Evolutionary conservation across 2,888 invertebrate species (phyloP).

Genomic region (Orthonychiurus folsomi): DNA sequence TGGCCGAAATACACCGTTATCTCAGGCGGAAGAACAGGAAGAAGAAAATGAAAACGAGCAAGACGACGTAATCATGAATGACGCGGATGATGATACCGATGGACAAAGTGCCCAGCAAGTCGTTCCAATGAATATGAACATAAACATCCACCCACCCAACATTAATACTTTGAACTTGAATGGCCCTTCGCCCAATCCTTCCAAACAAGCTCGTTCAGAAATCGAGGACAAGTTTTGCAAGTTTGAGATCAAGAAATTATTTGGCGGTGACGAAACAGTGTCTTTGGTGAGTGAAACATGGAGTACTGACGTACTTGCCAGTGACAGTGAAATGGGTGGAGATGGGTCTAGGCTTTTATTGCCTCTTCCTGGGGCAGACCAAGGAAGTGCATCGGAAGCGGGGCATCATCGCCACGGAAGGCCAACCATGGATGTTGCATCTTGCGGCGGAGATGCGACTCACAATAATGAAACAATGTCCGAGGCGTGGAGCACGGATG

Average conservation of each 20-base stretch:
- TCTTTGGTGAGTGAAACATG: conserved; percentile 97
- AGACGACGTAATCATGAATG: conserved; percentile 27
- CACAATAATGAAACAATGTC: conserved; percentile 69
- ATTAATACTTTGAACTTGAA: conserved; percentile 35
- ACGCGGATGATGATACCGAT: conserved; percentile 17
- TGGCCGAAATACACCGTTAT: conserved; percentile 90
- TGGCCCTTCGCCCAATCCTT: conserved; percentile 26
- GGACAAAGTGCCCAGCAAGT: not conserved
- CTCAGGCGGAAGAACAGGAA: conserved; percentile 52
- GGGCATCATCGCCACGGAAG: not conserved
- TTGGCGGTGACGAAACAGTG: conserved; percentile 82
- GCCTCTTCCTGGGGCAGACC: conserved; percentile 14
- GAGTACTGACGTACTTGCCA: conserved; percentile 96
- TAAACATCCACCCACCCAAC: conserved; percentile 36
- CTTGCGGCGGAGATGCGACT: conserved; percentile 11
- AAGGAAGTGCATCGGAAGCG: not conserved
- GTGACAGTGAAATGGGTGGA: conserved; percentile 74
- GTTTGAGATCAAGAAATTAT: conserved; percentile 76
- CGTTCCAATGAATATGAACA: conserved; percentile 5
- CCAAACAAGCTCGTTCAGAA: conserved; percentile 71
- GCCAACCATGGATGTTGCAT: conserved; percentile 2
- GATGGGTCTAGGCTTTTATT: conserved; percentile 20
- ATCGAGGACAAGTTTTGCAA: conserved; percentile 98
- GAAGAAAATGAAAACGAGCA: conserved; percentile 12
- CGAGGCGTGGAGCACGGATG: conserved; percentile 98